These are phyloP conservation scores for Brassicogethes aeneus DNA, from an alignment of 2,888 invertebrate species.

Conservation along the genomic window DNA sequence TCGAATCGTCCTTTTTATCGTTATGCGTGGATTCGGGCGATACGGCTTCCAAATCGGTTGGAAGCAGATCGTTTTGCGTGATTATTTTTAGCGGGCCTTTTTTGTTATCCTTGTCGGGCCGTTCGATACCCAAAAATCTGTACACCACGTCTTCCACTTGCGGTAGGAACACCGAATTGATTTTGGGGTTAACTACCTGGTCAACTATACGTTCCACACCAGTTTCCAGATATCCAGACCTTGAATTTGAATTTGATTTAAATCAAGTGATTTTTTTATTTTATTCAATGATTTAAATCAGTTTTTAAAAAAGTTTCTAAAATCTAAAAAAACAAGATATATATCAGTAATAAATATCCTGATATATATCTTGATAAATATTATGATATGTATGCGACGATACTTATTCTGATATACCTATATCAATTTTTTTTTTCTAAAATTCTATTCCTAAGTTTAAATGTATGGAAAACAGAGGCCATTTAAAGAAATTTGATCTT, in stretches of 20 bases:
- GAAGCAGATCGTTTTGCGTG: conserved; percentile 45
- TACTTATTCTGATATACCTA: too few species aligned
- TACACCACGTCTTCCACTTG: conserved; percentile 88
- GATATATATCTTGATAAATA: too few species aligned
- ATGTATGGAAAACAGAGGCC: too few species aligned
- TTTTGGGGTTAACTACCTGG: conserved; percentile 92
- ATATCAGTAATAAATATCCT: too few species aligned
- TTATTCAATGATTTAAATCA: too few species aligned
- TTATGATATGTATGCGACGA: too few species aligned
- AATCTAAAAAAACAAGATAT: neutral
- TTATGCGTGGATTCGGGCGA: conserved; percentile 67
- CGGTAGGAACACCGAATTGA: conserved; percentile 77
- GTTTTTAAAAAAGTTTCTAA: too few species aligned
- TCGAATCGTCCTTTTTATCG: conserved; percentile 25
- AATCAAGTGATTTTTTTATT: conserved; percentile 6
- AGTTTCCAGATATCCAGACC: conserved; percentile 79
- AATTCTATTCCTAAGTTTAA: too few species aligned
- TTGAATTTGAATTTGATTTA: too few species aligned
- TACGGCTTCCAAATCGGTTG: conserved; percentile 71
- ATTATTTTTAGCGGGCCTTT: conserved; percentile 12
- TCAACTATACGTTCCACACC: conserved; percentile 93
- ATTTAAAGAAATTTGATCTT: too few species aligned
- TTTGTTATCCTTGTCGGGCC: conserved; percentile 40
- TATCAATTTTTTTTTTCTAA: too few species aligned
- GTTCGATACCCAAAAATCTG: conserved; percentile 72